Conservation (phyloP, 2,888 invertebrate genomes). For the Lydus trimaculatus region DNA sequence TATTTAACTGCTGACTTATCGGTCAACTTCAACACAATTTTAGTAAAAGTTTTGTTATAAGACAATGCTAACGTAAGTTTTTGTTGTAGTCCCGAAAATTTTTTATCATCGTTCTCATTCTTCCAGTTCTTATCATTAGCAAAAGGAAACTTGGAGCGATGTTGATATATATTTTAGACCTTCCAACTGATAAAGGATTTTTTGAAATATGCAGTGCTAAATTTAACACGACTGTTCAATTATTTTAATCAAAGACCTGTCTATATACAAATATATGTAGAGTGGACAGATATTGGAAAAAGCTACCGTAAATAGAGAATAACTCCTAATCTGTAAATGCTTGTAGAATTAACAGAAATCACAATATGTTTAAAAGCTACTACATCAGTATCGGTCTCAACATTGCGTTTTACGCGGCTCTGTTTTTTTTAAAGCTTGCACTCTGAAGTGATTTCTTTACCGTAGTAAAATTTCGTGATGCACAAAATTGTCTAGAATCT, state of each 20-base stretch:
- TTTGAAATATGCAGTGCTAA: slow-evolving; percentile 46
- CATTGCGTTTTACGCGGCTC: too few species aligned
- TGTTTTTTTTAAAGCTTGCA: too few species aligned
- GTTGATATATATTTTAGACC: slow-evolving; percentile 45
- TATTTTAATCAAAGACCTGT: slow-evolving; percentile 24
- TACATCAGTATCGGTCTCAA: too few species aligned
- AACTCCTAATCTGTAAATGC: neutral
- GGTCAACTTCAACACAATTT: slow-evolving; percentile 12
- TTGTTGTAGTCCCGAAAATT: slow-evolving; percentile 35
- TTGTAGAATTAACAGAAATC: neutral
- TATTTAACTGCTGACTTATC: slow-evolving; percentile 8
- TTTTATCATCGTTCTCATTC: slow-evolving; percentile 28
- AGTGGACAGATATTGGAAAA: neutral
- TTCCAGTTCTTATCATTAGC: slow-evolving; percentile 41
- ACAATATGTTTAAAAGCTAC: too few species aligned
- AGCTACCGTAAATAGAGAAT: neutral
- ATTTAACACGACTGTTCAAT: slow-evolving; percentile 43
- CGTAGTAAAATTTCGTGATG: too few species aligned
- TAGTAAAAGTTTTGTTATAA: slow-evolving; percentile 10
- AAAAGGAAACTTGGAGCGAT: slow-evolving; percentile 42
- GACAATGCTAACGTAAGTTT: slow-evolving; percentile 26
- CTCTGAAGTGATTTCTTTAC: too few species aligned
- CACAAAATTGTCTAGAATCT: too few species aligned
- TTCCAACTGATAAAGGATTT: slow-evolving; percentile 39
- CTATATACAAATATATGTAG: neutral